Base-by-base conservation (phyloP, 2,113 vertebrate species). In the Scolopax mira region DNA sequence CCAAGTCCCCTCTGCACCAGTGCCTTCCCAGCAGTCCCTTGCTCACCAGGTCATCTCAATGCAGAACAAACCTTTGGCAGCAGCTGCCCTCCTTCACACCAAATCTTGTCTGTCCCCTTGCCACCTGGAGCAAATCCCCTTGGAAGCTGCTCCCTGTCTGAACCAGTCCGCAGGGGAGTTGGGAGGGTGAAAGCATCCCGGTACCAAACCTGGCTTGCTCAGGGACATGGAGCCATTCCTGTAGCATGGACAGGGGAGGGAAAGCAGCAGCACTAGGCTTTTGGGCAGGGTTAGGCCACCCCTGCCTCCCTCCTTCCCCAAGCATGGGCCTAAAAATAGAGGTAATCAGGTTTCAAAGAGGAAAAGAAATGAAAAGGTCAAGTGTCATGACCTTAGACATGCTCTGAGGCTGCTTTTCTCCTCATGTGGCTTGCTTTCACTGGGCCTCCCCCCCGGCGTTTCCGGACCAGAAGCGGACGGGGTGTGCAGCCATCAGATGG, bases 301-400 rank as follows among this genome's bases (percentile, higher is more conserved):
- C 80, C 71, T 70, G 54, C 72, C 91, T 84, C 58, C n/a, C 79
- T 89, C 57, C 91, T 91, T 87, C 88, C 86, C 73, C 9, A 6
- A 66, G 69, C 86, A 92, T 1, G 1, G 57, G 75, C 91, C 95
- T 97, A 95, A 97, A 97, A 96, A 96, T 96, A 96, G 96, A 75
- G 0, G 64, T 97, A 96, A 95, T 97, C 96, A 86, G 88, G 93
- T 97, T 97, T 97, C 97, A 97, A 96, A 97, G 96, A 96, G 79
- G 77, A 95, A 95, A 92, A 95, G 77, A 94, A 96, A 96, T 54
- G 54, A 80, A 94, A 73, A 92, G 96, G 96, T 97, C 88, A 18
- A 79, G 88, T 95, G 96, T 96, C 96, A 44, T 0, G 88, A 97
- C 95, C 96, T 91, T 71, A 81, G 96, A 42, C 89, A 48, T 91